Base-by-base conservation (phyloP, 2,888 invertebrate species). In the Nebria brevicollis region DNA sequence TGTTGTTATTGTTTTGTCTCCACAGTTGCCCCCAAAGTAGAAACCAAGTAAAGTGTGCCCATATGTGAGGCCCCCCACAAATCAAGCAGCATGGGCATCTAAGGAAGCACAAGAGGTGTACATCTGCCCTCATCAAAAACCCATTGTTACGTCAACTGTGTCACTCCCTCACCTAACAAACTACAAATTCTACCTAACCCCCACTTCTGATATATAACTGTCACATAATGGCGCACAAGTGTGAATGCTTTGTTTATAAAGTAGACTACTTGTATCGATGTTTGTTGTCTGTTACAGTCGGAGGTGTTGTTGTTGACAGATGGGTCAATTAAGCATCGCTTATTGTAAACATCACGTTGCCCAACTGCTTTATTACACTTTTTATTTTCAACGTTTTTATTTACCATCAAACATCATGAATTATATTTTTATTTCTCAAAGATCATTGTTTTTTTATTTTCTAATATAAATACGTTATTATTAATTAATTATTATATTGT, bases 291-390 rank as follows among this genome's bases (percentile, higher is more conserved):
- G 87, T 93, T 93, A 88, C 93, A 94, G 94, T 91, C 92, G 92
- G 93, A 91, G 94, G 94, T 89, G 90, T 89, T 90, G 93, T 94
- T 90, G 88, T 92, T 91, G 92, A 93, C 92, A 93, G 92, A 91
- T 94, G 93, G 93, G 91, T 92, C 90, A 89, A 83, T 82, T 73
- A 82, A 54, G 54, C 54, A 54, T 1, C 1, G 20, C 20, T 20
- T 1, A 20, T 20, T 20, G 20, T 20, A 20, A 20, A 20, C 20
- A 20, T 20, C 20, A 20, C 54, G 54, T 54, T 54, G 78, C 78
- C 72, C 54, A 66, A 26, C 77, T 73, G 73, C 66, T 74, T 74
- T 13, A 41, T 54, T 79, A 77, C 66, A 70, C 26, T 72, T 78
- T 73, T 78, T 74, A 54, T 72, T 78, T 78, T 73, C 66, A 78